Evolutionary conservation across 2,113 vertebrate species (phyloP).

Genomic region (Glaucidium brasilianum): DNA sequence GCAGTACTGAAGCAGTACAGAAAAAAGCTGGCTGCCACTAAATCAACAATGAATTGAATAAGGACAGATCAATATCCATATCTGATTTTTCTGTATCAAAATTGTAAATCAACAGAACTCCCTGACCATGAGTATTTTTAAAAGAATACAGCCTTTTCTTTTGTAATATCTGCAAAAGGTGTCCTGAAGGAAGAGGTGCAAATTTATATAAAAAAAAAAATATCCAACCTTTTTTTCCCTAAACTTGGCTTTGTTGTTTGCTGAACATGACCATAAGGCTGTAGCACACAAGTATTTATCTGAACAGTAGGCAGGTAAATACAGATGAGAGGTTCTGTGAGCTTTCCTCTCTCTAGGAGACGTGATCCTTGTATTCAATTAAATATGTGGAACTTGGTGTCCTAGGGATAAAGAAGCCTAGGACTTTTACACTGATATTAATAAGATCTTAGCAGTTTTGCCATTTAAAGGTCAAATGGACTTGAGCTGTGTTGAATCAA

Average conservation of each 20-base stretch:
- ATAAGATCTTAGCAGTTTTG: conserved; percentile 1
- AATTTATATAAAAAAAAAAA: background rate
- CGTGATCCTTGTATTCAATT: background rate
- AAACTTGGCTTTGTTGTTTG: background rate
- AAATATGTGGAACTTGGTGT: background rate
- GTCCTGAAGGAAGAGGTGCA: background rate
- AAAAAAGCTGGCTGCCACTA: background rate
- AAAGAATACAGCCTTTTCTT: background rate
- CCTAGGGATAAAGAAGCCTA: background rate
- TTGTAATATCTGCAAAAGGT: background rate
- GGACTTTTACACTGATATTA: background rate
- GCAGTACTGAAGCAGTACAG: background rate
- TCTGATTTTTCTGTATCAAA: conserved; percentile 14
- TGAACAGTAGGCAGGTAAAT: background rate
- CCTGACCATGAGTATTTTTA: background rate
- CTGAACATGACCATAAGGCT: background rate
- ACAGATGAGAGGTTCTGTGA: background rate
- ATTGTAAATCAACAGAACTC: conserved; percentile 1
- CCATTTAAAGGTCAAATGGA: conserved; percentile 31
- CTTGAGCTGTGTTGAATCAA: background rate
- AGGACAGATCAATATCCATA: conserved; percentile 13
- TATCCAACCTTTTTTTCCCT: rapidly evolving
- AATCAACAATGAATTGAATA: background rate
- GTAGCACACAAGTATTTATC: background rate
- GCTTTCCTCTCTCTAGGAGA: background rate